Percentiles rank a stretch among this genome's conserved stretches.
Conservation (phyloP, 2,113 vertebrate genomes). For the Suncus etruscus region DNA sequence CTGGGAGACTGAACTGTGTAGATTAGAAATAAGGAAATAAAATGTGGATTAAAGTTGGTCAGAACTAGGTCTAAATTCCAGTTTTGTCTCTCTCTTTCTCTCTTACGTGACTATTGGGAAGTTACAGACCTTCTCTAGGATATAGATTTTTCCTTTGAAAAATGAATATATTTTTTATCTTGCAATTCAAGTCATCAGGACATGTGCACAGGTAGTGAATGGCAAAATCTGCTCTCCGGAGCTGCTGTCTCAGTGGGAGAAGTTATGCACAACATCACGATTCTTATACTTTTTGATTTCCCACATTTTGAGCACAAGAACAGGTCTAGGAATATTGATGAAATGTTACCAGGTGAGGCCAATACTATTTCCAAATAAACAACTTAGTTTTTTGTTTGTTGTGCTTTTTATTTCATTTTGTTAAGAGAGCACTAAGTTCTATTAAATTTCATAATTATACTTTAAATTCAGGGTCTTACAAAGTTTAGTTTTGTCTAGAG, state of each 20-base stretch:
- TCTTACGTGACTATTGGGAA: neutral
- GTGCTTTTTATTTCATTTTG: constrained; percentile 47
- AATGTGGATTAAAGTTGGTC: constrained; percentile 27
- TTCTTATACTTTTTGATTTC: neutral
- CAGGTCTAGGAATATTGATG: neutral
- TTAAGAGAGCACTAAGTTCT: constrained; percentile 49
- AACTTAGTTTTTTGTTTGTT: constrained; percentile 26
- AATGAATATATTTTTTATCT: neutral
- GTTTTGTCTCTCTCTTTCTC: constrained; percentile 1
- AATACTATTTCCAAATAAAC: constrained; percentile 41
- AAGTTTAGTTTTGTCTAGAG: too few relatives aligned
- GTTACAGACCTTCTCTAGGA: constrained; percentile 34
- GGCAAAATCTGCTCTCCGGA: neutral
- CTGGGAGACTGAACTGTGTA: constrained; percentile 4
- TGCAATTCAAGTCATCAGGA: neutral
- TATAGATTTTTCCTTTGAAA: constrained; percentile 32
- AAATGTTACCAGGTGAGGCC: neutral
- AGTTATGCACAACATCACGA: neutral
- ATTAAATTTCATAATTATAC: neutral
- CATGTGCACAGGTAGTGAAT: neutral
- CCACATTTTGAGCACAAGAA: neutral
- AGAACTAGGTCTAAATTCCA: constrained; percentile 19
- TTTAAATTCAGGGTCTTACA: neutral
- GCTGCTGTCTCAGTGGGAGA: neutral
- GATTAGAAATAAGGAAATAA: constrained; percentile 41